Evolutionary conservation across 2,888 invertebrate species (phyloP).

Genomic region (Aromia moschata): DNA sequence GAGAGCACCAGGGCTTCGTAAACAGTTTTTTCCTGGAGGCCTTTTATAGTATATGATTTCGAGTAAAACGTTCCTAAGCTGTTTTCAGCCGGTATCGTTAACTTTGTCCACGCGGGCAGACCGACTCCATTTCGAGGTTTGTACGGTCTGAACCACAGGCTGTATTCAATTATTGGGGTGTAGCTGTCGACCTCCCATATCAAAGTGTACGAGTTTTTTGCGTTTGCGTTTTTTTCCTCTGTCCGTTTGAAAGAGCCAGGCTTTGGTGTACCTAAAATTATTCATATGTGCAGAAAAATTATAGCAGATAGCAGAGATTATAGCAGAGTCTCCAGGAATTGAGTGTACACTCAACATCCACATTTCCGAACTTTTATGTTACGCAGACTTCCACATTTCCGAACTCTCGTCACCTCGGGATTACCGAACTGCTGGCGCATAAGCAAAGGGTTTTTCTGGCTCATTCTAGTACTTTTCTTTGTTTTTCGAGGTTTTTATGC

Average conservation of each 20-base stretch:
- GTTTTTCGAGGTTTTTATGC: too few species aligned
- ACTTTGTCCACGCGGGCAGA: slow-evolving; percentile 70
- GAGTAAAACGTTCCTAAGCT: slow-evolving; percentile 78
- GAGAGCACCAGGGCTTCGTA: slow-evolving; percentile 84
- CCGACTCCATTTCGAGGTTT: slow-evolving; percentile 56
- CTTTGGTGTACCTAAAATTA: slow-evolving; percentile 73
- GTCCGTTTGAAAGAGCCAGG: slow-evolving; percentile 73
- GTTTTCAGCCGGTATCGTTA: slow-evolving; percentile 75
- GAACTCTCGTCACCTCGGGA: too few species aligned
- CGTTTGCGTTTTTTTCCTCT: slow-evolving; percentile 62
- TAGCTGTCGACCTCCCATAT: slow-evolving; percentile 89
- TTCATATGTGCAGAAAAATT: too few species aligned
- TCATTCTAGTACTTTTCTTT: too few species aligned
- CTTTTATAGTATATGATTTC: slow-evolving; percentile 77
- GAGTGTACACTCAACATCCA: background rate
- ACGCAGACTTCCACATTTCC: too few species aligned
- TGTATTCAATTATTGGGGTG: slow-evolving; percentile 79
- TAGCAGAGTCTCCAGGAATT: background rate
- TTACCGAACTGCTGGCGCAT: too few species aligned
- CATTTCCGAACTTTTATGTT: too few species aligned
- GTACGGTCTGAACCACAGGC: slow-evolving; percentile 69
- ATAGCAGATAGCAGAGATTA: background rate
- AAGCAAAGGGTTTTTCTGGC: too few species aligned
- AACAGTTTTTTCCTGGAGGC: slow-evolving; percentile 76
- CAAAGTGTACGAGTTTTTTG: slow-evolving; percentile 71